These are phyloP conservation scores for Coranthus polyacanthus DNA, from an alignment of 2,797 vertebrate genomes.

Conservation along the genomic window DNA sequence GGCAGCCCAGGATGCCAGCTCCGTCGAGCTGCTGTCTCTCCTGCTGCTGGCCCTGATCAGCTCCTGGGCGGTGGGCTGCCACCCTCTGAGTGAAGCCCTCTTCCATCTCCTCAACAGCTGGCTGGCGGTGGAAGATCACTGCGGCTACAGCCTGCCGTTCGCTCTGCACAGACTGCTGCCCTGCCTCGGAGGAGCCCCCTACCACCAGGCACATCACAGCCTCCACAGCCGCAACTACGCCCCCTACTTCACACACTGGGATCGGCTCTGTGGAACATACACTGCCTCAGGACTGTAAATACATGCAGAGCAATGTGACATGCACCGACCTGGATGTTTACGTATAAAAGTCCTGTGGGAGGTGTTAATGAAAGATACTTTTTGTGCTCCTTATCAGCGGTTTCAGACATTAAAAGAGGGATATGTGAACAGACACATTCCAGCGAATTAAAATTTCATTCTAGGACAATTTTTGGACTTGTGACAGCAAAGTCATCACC, in stretches of 20 bases:
- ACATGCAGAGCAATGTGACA: not conserved
- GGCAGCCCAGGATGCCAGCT: conserved; percentile 80
- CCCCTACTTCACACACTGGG: conserved; percentile 88
- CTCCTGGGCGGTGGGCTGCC: conserved; percentile 74
- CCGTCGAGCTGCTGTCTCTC: conserved; percentile 79
- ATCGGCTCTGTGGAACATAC: conserved; percentile 81
- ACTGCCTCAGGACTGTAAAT: not conserved
- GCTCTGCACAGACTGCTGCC: conserved; percentile 79
- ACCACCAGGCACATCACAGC: conserved; percentile 82
- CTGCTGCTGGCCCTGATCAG: conserved; percentile 77
- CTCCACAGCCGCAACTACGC: conserved; percentile 77
- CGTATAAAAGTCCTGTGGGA: not conserved
- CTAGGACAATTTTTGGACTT: too few species aligned
- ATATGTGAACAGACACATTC: too few species aligned
- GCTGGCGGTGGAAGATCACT: conserved; percentile 87
- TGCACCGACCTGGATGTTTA: not conserved
- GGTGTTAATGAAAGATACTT: not conserved
- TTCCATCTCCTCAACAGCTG: conserved; percentile 86
- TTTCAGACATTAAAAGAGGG: too few species aligned
- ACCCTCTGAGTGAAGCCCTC: conserved; percentile 81
- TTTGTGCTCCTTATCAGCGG: not conserved
- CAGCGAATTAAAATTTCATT: too few species aligned
- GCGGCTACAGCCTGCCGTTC: conserved; percentile 84
- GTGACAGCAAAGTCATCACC: too few species aligned
- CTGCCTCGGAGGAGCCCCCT: conserved; percentile 78